Percentiles rank a stretch among this genome's conserved stretches.
These are phyloP conservation scores for Lasius fuliginosus DNA, from an alignment of 2,888 invertebrate genomes.

Conservation along the genomic window DNA sequence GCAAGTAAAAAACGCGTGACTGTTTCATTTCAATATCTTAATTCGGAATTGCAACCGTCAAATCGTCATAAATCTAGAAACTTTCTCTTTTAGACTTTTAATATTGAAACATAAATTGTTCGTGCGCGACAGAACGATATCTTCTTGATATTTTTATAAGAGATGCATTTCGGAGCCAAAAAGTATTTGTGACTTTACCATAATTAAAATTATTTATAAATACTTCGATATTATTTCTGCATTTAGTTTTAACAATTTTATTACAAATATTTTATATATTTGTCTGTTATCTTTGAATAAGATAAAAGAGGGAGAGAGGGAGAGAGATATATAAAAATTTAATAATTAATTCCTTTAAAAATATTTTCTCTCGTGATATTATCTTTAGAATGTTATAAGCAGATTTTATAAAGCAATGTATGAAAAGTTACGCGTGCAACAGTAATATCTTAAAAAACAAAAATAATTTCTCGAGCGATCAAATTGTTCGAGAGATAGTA, in stretches of 20 bases:
- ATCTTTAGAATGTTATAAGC: background rate
- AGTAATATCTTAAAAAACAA: background rate
- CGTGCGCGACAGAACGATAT: background rate
- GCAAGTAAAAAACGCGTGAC: background rate
- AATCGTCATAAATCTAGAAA: background rate
- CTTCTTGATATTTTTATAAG: background rate
- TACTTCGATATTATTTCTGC: background rate
- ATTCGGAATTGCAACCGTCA: background rate
- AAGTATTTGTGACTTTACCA: background rate
- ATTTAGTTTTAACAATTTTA: background rate
- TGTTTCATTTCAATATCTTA: background rate
- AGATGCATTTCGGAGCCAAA: background rate
- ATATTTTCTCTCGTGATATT: background rate
- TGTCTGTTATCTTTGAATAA: background rate
- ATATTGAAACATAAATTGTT: background rate
- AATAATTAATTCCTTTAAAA: slow-evolving; percentile 1
- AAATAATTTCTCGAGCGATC: background rate
- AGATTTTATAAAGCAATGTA: background rate
- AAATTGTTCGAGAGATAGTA: background rate
- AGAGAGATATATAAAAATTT: background rate
- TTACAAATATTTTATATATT: background rate
- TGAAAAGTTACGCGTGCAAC: background rate
- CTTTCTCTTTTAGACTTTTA: background rate
- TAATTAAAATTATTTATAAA: background rate
- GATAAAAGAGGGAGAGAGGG: background rate